Evolutionary conservation across 2,888 invertebrate species (phyloP), one percentile per base, ranked within the genome.

Genomic region (Nysson spinosus): DNA sequence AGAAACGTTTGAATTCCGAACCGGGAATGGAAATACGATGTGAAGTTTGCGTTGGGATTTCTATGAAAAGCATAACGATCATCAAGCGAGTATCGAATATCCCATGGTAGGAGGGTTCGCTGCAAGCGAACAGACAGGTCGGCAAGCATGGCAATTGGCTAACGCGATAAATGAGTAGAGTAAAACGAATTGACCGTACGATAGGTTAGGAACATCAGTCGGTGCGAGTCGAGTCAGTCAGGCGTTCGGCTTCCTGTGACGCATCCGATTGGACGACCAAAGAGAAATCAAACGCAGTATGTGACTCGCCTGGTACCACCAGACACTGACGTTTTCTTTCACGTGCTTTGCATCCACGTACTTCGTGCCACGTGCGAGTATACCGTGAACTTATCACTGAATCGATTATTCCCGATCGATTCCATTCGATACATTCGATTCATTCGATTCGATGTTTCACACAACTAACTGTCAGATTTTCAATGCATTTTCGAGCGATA

Each of bases 231-330:
- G 60, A 42, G 65, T 60, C 71, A 49, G 57, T 62, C 67, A 64
- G 58, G 61, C 74, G 72, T 69, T 70, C 63, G 69, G 74, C 78
- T 72, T 78, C 76, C 75, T 67, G 75, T 78, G 75, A 69, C 75
- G 69, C 61, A 56, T 72, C 67, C 71, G 71, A 72, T 77, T 67
- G 61, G 64, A 65, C 70, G 57, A 55, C 56, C 32, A 52, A 74
- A 63, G 66, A 75, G 72, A 66, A 77, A 77, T 60, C 69, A 75
- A 57, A 69, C 72, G 69, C 75, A 72, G 54, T 77, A 72, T 28
- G 55, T 51, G 56, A 37, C 50, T 61, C 22, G 81, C 69, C 80
- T 81, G 81, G 80, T 71, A 80, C 81, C 54, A 64, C 72, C 81
- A 80, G 80, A 72, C 80, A 78, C 81, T 61, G 67, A 43, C 60